phyloP scores from a whole-genome alignment of 2,888 invertebrate genomes.

The Torymus texanus region DNA sequence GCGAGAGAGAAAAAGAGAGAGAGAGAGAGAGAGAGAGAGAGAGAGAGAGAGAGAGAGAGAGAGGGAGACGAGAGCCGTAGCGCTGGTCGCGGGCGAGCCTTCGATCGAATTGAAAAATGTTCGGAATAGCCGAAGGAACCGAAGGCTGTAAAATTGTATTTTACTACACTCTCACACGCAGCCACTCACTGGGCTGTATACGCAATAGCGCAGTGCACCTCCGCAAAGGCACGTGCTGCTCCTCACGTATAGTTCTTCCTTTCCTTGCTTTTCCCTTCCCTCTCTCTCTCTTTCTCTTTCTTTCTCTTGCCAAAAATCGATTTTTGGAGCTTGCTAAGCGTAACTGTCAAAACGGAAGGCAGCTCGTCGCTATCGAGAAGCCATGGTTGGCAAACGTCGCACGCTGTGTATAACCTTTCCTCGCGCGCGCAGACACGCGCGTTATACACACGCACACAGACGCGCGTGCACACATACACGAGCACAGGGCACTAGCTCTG shows the following conservation, averaged over 20 bases:
- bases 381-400: constrained; percentile 68
- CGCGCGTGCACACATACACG: constrained; percentile 11
- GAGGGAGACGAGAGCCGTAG: neutral
- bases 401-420: constrained; percentile 22
- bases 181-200: neutral
- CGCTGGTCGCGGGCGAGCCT: neutral
- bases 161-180: neutral
- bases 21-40: constrained; percentile 2
- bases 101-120: constrained; percentile 41
- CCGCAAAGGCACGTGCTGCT: neutral
- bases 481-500: constrained; percentile 40
- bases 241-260: neutral
- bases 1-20: constrained; percentile 1
- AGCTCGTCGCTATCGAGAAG: constrained; percentile 60
- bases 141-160: constrained; percentile 42
- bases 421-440: neutral
- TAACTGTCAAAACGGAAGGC: constrained; percentile 49
- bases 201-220: neutral
- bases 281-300: constrained; percentile 7
- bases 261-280: neutral
- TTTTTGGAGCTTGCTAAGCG: constrained; percentile 44
- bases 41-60: constrained; percentile 13
- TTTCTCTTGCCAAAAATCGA: constrained; percentile 41
- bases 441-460: neutral
- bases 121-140: constrained; percentile 22